These are phyloP conservation scores for Cryptoleucopteryx plumbea DNA, from an alignment of 2,113 vertebrate species.

Conservation along the genomic window DNA sequence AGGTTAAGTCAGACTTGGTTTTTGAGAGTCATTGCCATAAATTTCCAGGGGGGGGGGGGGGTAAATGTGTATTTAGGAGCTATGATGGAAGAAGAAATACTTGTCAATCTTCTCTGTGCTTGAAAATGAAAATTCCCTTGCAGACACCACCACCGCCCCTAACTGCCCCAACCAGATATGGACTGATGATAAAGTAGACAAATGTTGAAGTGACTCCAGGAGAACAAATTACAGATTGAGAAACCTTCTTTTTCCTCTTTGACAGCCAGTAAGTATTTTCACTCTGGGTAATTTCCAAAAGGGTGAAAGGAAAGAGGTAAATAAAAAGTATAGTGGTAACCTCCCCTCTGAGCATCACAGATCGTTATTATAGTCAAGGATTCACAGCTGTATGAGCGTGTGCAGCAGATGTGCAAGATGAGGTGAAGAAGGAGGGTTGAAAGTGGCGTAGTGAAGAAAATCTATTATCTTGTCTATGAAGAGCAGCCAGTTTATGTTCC, in stretches of 20 bases:
- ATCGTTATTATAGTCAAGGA: background rate
- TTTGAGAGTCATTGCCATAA: background rate
- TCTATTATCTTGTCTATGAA: background rate
- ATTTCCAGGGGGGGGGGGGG: rapidly evolving
- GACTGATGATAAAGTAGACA: background rate
- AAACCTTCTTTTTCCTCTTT: background rate
- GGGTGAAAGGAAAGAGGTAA: background rate
- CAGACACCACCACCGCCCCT: background rate
- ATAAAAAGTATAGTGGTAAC: background rate
- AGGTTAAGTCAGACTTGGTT: background rate
- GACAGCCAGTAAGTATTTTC: background rate
- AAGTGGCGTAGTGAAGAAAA: background rate
- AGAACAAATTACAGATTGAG: background rate
- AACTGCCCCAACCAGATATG: background rate
- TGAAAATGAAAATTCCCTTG: background rate
- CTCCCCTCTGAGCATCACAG: background rate
- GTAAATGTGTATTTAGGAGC: background rate
- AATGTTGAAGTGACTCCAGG: background rate
- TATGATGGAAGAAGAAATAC: background rate
- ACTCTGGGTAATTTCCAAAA: background rate
- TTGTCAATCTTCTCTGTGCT: background rate
- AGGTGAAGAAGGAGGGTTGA: background rate
- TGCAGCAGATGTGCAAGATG: background rate
- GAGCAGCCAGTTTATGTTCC: background rate
- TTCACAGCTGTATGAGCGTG: background rate